Conservation (phyloP, 2,888 invertebrate genomes). For the Torymus auratus region DNA sequence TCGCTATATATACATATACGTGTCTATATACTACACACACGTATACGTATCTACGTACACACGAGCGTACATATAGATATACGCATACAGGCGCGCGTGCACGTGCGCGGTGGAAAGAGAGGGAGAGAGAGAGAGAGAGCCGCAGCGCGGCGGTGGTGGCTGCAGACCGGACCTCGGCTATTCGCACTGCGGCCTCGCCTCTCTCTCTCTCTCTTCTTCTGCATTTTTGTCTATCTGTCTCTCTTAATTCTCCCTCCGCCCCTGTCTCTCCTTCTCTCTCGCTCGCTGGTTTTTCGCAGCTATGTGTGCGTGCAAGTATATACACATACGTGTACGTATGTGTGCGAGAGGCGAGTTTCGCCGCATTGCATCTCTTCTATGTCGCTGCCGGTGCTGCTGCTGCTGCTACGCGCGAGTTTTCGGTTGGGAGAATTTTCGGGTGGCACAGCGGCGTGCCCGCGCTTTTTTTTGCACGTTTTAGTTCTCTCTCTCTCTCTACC, state of each 20-base stretch:
- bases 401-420: slow-evolving; percentile 47
- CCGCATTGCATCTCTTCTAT: slow-evolving; percentile 53
- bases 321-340: not conserved
- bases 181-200: slow-evolving; percentile 27
- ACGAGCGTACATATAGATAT: not conserved
- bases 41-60: not conserved
- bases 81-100: not conserved
- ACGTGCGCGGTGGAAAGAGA: slow-evolving; percentile 9
- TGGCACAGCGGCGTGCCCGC: not conserved
- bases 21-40: not conserved
- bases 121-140: slow-evolving; percentile 1
- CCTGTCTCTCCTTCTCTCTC: slow-evolving; percentile 46
- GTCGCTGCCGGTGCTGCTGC: slow-evolving; percentile 21
- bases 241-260: slow-evolving; percentile 37
- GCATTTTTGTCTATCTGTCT: slow-evolving; percentile 53
- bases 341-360: slow-evolving; percentile 32
- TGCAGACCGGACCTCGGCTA: slow-evolving; percentile 45
- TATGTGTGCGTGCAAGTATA: not conserved
- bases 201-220: slow-evolving; percentile 19
- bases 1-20: not conserved
- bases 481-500: slow-evolving; percentile 10
- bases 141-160: not conserved
- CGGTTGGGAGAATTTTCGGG: slow-evolving; percentile 50
- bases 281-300: slow-evolving; percentile 47
- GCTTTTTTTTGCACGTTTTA: not conserved